Evolutionary conservation across 2,888 invertebrate species (phyloP).

Genomic region (Acrobasis repandana): DNA sequence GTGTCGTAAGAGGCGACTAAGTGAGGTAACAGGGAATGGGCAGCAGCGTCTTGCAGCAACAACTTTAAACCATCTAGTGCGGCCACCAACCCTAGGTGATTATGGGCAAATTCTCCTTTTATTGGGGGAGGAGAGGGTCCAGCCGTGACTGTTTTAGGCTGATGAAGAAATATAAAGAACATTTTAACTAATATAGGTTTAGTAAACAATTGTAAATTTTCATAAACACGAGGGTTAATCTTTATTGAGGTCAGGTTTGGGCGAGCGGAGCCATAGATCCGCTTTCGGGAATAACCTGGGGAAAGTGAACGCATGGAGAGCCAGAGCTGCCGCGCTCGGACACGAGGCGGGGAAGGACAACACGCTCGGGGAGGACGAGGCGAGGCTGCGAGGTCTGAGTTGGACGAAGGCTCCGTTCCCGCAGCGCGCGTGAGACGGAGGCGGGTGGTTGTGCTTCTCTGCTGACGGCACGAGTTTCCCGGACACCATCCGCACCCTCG

Average conservation of each 20-base stretch:
- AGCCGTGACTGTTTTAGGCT: no score
- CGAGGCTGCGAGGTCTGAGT: not conserved
- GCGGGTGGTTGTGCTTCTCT: conserved; percentile 72
- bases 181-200: no score
- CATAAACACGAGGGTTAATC: conserved; percentile 42
- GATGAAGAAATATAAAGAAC: no score
- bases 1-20: no score
- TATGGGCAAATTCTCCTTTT: no score
- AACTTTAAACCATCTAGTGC: no score
- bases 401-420: conserved; percentile 12
- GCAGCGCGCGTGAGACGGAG: conserved; percentile 69
- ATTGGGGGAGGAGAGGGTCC: no score
- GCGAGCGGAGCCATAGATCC: conserved; percentile 64
- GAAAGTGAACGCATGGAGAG: conserved; percentile 67
- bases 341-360: conserved; percentile 43
- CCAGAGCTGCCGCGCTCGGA: conserved; percentile 58
- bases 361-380: not conserved
- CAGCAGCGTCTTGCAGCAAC: no score
- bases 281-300: conserved; percentile 72
- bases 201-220: not conserved
- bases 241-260: conserved; percentile 62
- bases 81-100: no score
- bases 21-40: no score
- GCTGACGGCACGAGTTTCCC: conserved; percentile 70
- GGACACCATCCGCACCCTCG: conserved; percentile 64